Base-by-base conservation (phyloP, 2,113 vertebrate species). In the Tympanuchus pallidicinctus region DNA sequence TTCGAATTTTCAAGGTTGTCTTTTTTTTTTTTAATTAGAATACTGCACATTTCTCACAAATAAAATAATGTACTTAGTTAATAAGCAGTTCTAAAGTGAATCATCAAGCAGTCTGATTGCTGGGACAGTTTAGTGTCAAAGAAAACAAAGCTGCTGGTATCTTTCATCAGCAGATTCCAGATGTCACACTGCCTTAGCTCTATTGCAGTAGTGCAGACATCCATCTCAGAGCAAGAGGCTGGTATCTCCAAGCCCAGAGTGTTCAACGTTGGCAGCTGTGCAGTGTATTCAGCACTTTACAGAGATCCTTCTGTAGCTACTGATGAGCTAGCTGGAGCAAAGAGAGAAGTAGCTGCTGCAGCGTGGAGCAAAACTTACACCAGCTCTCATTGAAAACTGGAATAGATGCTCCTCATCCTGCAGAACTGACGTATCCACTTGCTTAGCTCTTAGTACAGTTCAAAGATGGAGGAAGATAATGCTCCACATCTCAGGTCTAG, bases 81-180 rank as follows among this genome's bases (percentile, higher is more conserved):
- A 80, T 80, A 69, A 27, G 10, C 3, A 27, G 7, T 45, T 89
- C 6, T 40, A 56, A 92, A 82, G 20, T 9, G 74, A 71, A 60
- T 48, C 66, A 10, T 80, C 56, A 52, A 61, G 50, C 32, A 80
- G 8, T 6, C 17, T 70, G 8, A 38, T 66, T 79, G 32, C 42
- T 3, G 8, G 78, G 38, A 76, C 60, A 88, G 34, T 77, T 70
- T 66, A 87, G 10, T 64, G 50, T 82, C 34, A 72, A 65, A 78
- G 43, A 75, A 93, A 86, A 75, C 47, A 72, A 40, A 85, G 86
- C 45, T 89, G 14, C 50, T 86, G n/a, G 14, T 69, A 25, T 47
- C 52, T 74, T 54, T 88, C 69, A 56, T 1, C 40, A 40, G 19
- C 24, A 81, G 65, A 75, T 52, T 9, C 38, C 64, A 82, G 72